Conservation (phyloP, 2,888 invertebrate species). For the Cheilosia scutellata region DNA sequence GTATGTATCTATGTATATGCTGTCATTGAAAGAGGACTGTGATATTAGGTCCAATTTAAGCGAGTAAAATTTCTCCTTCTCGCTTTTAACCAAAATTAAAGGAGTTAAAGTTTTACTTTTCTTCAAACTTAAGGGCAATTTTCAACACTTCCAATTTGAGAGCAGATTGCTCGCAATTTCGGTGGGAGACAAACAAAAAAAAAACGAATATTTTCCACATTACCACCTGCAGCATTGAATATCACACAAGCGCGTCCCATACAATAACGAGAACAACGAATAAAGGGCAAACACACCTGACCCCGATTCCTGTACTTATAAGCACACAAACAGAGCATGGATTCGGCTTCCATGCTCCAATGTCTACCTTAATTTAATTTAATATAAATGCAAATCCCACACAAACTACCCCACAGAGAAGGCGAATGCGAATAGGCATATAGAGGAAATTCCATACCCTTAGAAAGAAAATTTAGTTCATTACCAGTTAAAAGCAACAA, state of each 20-base stretch:
- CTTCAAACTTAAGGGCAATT: not conserved
- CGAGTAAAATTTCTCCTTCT: too few relatives aligned
- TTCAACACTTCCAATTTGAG: not conserved
- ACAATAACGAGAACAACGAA: not conserved
- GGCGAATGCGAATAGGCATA: not conserved
- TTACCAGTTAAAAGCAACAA: constrained; percentile 36
- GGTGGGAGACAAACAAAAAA: not conserved
- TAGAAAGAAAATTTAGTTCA: constrained; percentile 42
- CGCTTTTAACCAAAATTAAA: too few relatives aligned
- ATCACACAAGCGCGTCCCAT: constrained; percentile 7
- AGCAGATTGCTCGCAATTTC: not conserved
- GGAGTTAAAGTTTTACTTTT: not conserved
- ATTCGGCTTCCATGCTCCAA: not conserved
- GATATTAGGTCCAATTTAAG: too few relatives aligned
- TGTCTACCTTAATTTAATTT: constrained; percentile 61
- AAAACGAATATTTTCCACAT: not conserved
- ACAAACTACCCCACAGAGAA: constrained; percentile 41
- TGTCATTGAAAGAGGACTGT: too few relatives aligned
- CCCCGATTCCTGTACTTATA: not conserved
- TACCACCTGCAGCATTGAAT: constrained; percentile 10
- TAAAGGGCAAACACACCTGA: constrained; percentile 2
- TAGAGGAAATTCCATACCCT: constrained; percentile 15
- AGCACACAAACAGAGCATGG: not conserved
- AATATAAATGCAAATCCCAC: constrained; percentile 69
- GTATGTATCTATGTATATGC: too few relatives aligned